Conservation (phyloP, 2,113 vertebrate species). For the Raja brachyura region DNA sequence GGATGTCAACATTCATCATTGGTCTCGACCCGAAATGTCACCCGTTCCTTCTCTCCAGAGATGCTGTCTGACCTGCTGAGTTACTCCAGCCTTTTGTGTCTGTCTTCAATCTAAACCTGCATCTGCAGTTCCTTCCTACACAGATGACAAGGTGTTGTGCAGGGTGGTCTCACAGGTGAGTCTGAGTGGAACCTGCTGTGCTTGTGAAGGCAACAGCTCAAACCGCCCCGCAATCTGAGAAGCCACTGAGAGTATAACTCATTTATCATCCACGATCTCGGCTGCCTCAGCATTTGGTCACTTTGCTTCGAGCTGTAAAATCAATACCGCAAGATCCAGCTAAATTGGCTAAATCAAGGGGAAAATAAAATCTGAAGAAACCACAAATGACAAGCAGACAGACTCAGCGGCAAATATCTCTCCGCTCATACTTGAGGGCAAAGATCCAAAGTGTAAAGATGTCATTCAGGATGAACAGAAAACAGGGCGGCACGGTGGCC, state of each 20-base stretch:
- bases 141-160: neutral
- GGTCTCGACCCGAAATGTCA: no score
- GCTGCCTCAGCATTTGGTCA: slow-evolving; percentile 7
- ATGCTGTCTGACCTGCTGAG: no score
- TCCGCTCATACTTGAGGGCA: neutral
- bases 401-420: neutral
- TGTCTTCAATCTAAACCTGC: no score
- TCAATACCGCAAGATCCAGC: slow-evolving; percentile 26
- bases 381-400: neutral
- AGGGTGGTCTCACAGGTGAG: neutral
- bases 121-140: no score
- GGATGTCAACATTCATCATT: neutral
- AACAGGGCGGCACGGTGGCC: no score
- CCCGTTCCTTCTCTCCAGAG: neutral
- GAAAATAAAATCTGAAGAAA: neutral
- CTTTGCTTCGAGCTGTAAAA: slow-evolving; percentile 2
- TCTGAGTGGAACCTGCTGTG: neutral
- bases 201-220: neutral
- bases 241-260: neutral
- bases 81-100: no score
- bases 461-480: neutral
- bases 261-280: neutral
- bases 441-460: slow-evolving; percentile 7
- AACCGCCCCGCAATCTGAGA: neutral
- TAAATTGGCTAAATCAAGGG: neutral